Conservation (phyloP, 2,888 invertebrate genomes). For the Lypha dubia region DNA sequence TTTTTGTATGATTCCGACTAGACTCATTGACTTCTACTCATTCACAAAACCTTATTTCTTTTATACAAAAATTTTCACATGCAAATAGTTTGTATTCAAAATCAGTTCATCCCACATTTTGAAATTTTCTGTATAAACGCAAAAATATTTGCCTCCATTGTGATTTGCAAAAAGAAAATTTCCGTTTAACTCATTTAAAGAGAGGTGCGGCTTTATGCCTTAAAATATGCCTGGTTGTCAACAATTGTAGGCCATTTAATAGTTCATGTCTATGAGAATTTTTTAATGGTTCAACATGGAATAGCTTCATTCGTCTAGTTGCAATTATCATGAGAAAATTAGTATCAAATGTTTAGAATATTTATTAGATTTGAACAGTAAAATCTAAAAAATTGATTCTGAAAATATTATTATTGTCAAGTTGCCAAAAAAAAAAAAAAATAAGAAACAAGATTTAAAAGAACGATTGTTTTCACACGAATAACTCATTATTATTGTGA, state of each 20-base stretch:
- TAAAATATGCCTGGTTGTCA: not conserved
- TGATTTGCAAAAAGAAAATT: conserved; percentile 17
- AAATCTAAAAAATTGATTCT: not conserved
- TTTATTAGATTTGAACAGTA: not conserved
- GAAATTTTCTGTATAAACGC: not conserved
- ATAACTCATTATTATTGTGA: no score
- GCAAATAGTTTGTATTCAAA: not conserved
- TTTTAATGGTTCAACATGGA: conserved; percentile 45
- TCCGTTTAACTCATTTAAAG: not conserved
- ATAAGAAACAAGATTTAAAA: not conserved
- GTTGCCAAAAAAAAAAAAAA: conserved; percentile 32
- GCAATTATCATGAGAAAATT: conserved; percentile 30
- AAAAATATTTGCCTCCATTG: conserved; percentile 16
- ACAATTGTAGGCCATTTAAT: conserved; percentile 40
- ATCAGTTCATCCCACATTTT: conserved; percentile 4
- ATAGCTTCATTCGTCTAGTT: no score
- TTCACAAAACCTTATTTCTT: not conserved
- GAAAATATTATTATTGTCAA: conserved; percentile 27
- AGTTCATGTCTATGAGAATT: conserved; percentile 39
- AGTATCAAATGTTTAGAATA: conserved; percentile 1
- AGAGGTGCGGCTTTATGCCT: conserved; percentile 27
- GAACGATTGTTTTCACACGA: not conserved
- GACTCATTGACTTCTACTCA: not conserved
- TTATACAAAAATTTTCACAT: not conserved
- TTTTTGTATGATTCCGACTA: no score